A percentile compares a stretch with the other conserved stretches of the same genome.
Conservation (phyloP, 2,797 vertebrate species). For the Tauraco hartlaubi region DNA sequence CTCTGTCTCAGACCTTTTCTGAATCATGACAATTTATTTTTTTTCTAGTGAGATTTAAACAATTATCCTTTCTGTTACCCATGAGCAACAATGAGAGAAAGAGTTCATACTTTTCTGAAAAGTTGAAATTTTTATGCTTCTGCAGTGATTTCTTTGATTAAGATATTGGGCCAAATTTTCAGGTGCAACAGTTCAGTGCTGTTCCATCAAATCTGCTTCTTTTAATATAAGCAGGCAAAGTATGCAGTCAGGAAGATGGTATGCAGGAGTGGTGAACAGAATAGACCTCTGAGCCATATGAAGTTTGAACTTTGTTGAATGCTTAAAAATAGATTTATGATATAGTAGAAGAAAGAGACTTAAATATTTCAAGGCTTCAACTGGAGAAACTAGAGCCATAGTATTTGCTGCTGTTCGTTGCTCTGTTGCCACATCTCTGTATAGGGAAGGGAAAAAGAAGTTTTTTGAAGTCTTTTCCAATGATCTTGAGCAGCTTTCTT, state of each 20-base stretch:
- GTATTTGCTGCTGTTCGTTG: not conserved
- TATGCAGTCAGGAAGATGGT: not conserved
- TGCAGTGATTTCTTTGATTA: not conserved
- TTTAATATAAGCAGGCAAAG: not conserved
- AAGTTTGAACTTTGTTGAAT: not conserved
- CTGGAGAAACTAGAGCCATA: not conserved
- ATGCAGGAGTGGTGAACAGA: not conserved
- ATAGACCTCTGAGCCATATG: not conserved
- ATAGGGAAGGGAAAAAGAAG: not conserved
- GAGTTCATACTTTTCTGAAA: not conserved
- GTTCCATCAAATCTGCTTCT: not conserved
- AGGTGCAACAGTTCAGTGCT: not conserved
- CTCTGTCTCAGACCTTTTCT: not conserved
- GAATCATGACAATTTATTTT: not conserved
- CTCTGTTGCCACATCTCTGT: not conserved
- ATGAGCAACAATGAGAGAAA: not conserved
- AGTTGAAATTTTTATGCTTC: not conserved
- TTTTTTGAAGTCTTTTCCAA: not conserved
- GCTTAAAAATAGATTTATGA: not conserved
- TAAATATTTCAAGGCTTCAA: not conserved
- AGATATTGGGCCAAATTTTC: not conserved
- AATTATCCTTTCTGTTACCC: not conserved
- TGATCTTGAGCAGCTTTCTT: not conserved
- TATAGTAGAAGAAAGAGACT: not conserved
- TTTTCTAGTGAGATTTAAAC: not conserved